phyloP scores from a whole-genome alignment of 2,113 vertebrate species.

The Andinoacara biseriatus region DNA sequence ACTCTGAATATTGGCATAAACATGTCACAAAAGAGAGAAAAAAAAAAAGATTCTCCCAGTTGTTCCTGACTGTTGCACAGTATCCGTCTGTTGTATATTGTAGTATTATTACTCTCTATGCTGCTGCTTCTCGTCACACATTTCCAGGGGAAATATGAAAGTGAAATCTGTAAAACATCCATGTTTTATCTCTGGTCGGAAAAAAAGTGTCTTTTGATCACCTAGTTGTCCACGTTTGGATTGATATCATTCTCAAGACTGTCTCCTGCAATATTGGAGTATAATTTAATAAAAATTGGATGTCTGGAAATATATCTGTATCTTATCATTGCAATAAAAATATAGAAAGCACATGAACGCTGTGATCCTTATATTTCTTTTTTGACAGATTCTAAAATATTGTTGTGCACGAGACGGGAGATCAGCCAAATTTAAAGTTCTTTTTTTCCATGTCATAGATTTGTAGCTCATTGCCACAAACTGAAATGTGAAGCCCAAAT shows the following conservation, averaged over 20 bases:
- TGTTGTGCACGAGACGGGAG: too few species aligned
- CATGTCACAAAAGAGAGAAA: conserved; percentile 44
- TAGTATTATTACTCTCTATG: conserved; percentile 74
- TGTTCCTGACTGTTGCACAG: conserved; percentile 75
- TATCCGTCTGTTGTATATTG: conserved; percentile 75
- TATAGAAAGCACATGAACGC: conserved; percentile 63
- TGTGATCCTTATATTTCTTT: neutral
- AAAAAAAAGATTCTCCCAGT: conserved; percentile 24
- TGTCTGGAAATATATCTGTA: conserved; percentile 83
- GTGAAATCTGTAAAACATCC: conserved; percentile 53
- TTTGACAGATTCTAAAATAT: too few species aligned
- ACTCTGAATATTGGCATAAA: conserved; percentile 52
- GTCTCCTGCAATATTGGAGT: conserved; percentile 79
- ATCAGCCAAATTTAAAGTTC: too few species aligned
- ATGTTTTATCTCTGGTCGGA: conserved; percentile 68
- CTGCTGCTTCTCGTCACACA: conserved; percentile 73
- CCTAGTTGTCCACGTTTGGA: conserved; percentile 72
- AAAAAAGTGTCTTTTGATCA: conserved; percentile 59
- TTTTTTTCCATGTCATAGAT: too few species aligned
- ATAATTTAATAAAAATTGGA: conserved; percentile 82
- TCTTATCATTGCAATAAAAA: conserved; percentile 86
- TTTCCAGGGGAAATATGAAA: conserved; percentile 60
- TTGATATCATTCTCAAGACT: conserved; percentile 73
- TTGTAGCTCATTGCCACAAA: too few species aligned
- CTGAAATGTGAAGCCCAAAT: too few species aligned